Evolutionary conservation across 2,113 vertebrate species (phyloP).

Genomic region (Chitala chitala): DNA sequence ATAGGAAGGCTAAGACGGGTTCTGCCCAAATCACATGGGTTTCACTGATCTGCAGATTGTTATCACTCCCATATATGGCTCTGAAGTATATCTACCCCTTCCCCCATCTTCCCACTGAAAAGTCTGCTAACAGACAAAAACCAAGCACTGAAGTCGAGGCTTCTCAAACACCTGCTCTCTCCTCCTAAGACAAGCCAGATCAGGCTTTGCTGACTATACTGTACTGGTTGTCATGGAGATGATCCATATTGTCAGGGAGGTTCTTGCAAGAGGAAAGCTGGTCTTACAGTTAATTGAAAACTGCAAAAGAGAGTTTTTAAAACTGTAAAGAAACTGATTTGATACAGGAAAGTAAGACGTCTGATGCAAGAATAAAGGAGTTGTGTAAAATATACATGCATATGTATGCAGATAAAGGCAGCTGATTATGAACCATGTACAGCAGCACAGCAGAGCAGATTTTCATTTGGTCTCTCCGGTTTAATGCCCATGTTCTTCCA

Average conservation of each 20-base stretch:
- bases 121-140: neutral
- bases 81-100: neutral
- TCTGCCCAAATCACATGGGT: neutral
- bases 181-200: conserved; percentile 1
- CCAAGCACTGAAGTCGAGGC: neutral
- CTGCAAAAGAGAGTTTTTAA: neutral
- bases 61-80: neutral
- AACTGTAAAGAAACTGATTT: too few species aligned
- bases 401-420: too few species aligned
- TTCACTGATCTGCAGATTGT: neutral
- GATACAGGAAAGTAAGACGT: too few species aligned
- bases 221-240: neutral
- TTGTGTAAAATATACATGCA: too few species aligned
- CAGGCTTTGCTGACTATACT: neutral
- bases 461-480: too few species aligned
- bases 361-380: too few species aligned
- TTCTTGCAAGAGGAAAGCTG: neutral
- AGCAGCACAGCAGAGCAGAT: too few species aligned
- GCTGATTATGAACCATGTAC: too few species aligned
- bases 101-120: neutral
- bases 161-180: neutral
- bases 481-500: too few species aligned
- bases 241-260: too few species aligned
- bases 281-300: neutral
- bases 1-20: neutral